A percentile compares a stretch with the other conserved stretches of the same genome.
phyloP scores from a whole-genome alignment of 2,113 vertebrate species.

The Corvus moneduloides region DNA sequence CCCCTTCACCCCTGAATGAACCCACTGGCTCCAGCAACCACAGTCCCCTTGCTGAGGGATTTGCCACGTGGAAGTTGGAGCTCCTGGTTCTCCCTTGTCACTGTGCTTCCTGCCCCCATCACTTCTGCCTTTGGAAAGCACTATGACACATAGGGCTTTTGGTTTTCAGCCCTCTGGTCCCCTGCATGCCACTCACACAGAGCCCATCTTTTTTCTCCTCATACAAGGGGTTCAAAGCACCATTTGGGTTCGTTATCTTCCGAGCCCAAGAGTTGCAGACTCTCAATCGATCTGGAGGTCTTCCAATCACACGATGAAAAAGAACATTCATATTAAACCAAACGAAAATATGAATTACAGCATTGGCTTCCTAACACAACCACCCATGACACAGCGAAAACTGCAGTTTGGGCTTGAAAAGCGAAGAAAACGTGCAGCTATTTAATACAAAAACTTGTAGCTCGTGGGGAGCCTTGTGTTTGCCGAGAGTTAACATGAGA shows the following conservation, averaged over 20 bases:
- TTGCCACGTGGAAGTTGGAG: rapidly evolving
- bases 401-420: background rate
- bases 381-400: background rate
- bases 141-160: rapidly evolving
- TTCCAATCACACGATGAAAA: background rate
- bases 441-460: background rate
- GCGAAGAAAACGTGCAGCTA: background rate
- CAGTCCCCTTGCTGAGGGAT: rapidly evolving
- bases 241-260: rapidly evolving
- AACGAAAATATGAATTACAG: background rate
- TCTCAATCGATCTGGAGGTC: background rate
- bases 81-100: rapidly evolving
- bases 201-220: too few species aligned
- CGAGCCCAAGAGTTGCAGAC: rapidly evolving
- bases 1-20: background rate
- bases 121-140: background rate
- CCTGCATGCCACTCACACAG: background rate
- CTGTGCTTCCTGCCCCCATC: background rate
- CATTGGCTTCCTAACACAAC: background rate
- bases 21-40: rapidly evolving
- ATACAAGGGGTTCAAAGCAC: background rate
- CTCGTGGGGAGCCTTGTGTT: background rate
- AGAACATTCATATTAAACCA: background rate
- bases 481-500: background rate
- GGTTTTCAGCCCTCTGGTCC: background rate